Conservation (phyloP, 1,140 invertebrate genomes). For the Bombus waltoni region DNA sequence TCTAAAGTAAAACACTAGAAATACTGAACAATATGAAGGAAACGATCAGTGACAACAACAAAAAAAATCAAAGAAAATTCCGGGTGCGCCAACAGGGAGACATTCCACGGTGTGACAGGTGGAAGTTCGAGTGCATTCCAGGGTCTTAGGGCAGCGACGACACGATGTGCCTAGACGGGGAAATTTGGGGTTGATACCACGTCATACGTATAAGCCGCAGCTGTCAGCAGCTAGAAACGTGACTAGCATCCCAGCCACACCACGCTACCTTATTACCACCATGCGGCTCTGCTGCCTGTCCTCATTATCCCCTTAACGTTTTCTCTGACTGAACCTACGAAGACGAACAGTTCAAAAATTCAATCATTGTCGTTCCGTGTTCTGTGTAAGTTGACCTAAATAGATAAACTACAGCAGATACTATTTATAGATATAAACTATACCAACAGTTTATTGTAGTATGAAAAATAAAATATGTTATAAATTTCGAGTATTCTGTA, state of each 20-base stretch:
- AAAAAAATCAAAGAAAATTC: slow-evolving; percentile 21
- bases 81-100: background rate
- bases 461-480: background rate
- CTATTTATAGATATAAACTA: background rate
- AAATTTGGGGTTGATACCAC: slow-evolving; percentile 82
- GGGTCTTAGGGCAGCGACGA: slow-evolving; percentile 78
- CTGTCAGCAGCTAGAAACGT: slow-evolving; percentile 82
- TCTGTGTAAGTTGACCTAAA: background rate
- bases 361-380: slow-evolving; percentile 68
- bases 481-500: background rate
- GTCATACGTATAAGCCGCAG: slow-evolving; percentile 83
- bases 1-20: background rate
- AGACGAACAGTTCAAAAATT: slow-evolving; percentile 74
- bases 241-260: slow-evolving; percentile 79
- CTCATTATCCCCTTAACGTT: slow-evolving; percentile 82
- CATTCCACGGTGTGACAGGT: slow-evolving; percentile 73
- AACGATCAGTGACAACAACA: background rate
- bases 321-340: slow-evolving; percentile 67
- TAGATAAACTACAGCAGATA: background rate
- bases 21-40: too few relatives aligned
- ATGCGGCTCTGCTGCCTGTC: slow-evolving; percentile 75
- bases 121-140: slow-evolving; percentile 80
- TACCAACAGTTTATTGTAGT: too few relatives aligned
- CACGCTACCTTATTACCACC: slow-evolving; percentile 80
- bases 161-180: slow-evolving; percentile 78